Evolutionary conservation across 2,888 invertebrate species (phyloP), one percentile per base, ranked within the genome.

Genomic region (Prosopocoilus inquinatus): DNA sequence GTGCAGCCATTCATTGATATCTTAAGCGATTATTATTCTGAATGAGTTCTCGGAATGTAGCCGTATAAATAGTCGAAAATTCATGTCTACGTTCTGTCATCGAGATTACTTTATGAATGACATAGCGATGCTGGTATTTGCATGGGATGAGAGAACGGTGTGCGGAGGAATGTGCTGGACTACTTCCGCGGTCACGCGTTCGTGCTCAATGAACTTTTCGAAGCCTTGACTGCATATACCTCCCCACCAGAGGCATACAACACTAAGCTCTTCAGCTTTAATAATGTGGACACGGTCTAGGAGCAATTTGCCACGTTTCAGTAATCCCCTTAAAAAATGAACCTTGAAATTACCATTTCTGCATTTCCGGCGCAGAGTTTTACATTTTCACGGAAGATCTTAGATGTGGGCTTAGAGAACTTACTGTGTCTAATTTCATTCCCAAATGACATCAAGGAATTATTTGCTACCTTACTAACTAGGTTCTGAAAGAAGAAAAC

Each of bases 81-180:
- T 41, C 53, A 41, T 47, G 34, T 35, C 28, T 34, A 20, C 53
- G 39, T 33, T 50, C 43, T 44, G 49, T 46, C 48, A 44, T 43
- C 49, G 16, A 43, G 53, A 46, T 55, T 51, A 35, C 58, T 54
- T 50, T 50, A 48, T 55, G 58, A 58, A 58, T 58, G 58, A 58
- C 58, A 55, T 47, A 47, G 55, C 55, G 58, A 35, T 50, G 55
- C 46, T 47, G 45, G 52, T 52, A 58, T 58, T 58, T 55, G 58
- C 58, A 58, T 53, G 46, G 46, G 41, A 48, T 28, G 49, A 45
- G 47, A 52, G 46, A 51, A 33, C 50, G 38, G 49, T 33, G 43
- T 43, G 43, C 47, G 38, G 34, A 52, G 41, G 38, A 47, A 52
- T 43, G 50, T 44, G 48, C 36, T 49, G 57, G 44, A 57, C 57